Evolutionary conservation across 1,140 invertebrate genomes (phyloP).

Genomic region (Stegodyphus dumicola): DNA sequence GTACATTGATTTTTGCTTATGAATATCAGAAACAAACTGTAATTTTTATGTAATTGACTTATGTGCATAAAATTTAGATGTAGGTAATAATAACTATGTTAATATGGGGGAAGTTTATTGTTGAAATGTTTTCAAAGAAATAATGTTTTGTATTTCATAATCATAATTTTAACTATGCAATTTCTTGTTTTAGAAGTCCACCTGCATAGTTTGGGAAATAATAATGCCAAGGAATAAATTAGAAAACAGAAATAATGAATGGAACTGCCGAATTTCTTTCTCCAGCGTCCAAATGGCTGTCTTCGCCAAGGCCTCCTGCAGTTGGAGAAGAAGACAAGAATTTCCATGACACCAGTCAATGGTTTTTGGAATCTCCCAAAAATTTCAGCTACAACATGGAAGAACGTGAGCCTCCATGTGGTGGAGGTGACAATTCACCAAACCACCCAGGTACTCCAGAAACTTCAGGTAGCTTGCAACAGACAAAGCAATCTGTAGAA

Average conservation of each 20-base stretch:
- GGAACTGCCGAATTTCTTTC: constrained; percentile 7
- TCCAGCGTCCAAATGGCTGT: not conserved
- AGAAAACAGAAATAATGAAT: constrained; percentile 2
- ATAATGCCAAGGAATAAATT: not conserved
- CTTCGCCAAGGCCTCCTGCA: constrained; percentile 16
- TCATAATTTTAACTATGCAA: no score
- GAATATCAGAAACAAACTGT: no score
- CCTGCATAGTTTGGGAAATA: no score
- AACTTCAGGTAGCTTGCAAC: not conserved
- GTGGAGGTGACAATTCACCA: not conserved
- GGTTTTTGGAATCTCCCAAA: not conserved
- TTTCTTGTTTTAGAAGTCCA: no score
- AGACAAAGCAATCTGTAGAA: not conserved
- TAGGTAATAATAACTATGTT: no score
- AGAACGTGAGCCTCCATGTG: not conserved
- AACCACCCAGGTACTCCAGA: not conserved
- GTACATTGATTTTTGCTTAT: no score
- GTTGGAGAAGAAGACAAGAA: constrained; percentile 30
- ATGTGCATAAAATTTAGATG: no score
- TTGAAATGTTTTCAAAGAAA: no score
- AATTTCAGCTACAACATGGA: not conserved
- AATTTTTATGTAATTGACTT: no score
- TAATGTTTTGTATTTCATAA: no score
- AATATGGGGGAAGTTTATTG: no score
- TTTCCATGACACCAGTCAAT: constrained; percentile 14